Evolutionary conservation across 2,113 vertebrate genomes (phyloP).

Genomic region (Cinclus cinclus): DNA sequence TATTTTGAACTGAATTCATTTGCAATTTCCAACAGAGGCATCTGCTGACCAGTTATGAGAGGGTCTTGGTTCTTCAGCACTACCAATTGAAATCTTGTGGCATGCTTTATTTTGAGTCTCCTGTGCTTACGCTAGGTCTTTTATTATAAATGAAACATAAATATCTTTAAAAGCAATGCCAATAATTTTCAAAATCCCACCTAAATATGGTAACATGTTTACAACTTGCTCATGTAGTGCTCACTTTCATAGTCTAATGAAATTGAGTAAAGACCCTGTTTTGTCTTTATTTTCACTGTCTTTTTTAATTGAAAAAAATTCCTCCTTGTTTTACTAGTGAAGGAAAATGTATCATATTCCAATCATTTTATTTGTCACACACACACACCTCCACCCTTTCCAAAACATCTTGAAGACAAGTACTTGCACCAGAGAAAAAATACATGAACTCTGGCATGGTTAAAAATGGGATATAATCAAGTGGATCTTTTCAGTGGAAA

Average conservation of each 20-base stretch:
- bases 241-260: neutral
- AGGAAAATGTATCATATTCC: neutral
- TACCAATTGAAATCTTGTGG: constrained; percentile 14
- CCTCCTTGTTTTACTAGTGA: neutral
- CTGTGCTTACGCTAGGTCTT: neutral
- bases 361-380: neutral
- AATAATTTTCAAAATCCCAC: neutral
- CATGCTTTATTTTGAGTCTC: neutral
- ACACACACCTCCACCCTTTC: fast-evolving
- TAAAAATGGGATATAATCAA: neutral
- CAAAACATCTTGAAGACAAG: neutral
- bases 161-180: neutral
- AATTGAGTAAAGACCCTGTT: neutral
- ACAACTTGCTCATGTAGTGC: neutral
- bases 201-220: neutral
- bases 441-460: neutral
- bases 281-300: neutral
- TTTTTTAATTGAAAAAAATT: neutral
- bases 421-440: neutral
- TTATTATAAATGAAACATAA: neutral
- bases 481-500: neutral
- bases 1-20: constrained; percentile 63
- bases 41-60: constrained; percentile 46
- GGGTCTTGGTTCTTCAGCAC: constrained; percentile 4
- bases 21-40: constrained; percentile 28